Evolutionary conservation across 2,797 vertebrate genomes (phyloP).

Genomic region (Choloepus didactylus): DNA sequence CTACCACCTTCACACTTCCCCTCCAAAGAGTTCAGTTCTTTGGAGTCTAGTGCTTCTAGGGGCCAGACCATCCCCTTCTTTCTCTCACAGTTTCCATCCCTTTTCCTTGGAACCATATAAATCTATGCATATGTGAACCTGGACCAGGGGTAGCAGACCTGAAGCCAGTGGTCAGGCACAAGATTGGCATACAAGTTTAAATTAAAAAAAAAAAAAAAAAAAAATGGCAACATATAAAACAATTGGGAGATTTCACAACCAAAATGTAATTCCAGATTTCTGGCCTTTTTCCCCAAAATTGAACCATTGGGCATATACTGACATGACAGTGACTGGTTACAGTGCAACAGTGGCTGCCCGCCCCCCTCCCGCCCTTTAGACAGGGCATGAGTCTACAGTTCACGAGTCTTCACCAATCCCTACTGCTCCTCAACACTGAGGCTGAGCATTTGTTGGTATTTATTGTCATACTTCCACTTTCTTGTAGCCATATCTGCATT

Average conservation of each 20-base stretch:
- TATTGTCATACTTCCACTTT: not conserved
- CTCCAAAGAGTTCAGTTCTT: not conserved
- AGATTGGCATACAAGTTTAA: not conserved
- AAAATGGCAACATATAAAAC: not conserved
- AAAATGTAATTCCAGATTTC: not conserved
- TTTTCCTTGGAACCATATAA: not conserved
- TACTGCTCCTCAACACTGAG: not conserved
- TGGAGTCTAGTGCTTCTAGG: not conserved
- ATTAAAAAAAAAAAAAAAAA: not conserved
- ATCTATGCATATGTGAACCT: not conserved
- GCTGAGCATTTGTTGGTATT: not conserved
- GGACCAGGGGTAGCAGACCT: not conserved
- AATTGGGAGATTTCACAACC: not conserved
- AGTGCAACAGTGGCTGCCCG: not conserved
- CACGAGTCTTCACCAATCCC: not conserved
- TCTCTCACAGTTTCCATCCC: not conserved
- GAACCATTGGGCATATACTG: not conserved
- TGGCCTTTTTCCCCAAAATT: not conserved
- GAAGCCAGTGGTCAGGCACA: not conserved
- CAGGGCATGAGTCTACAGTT: not conserved
- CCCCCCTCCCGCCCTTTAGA: too few relatives aligned
- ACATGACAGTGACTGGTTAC: not conserved
- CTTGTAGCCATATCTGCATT: not conserved
- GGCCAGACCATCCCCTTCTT: not conserved
- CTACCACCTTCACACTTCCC: not conserved